Base-by-base conservation (phyloP, 2,797 vertebrate species). In the Trachurus trachurus region DNA sequence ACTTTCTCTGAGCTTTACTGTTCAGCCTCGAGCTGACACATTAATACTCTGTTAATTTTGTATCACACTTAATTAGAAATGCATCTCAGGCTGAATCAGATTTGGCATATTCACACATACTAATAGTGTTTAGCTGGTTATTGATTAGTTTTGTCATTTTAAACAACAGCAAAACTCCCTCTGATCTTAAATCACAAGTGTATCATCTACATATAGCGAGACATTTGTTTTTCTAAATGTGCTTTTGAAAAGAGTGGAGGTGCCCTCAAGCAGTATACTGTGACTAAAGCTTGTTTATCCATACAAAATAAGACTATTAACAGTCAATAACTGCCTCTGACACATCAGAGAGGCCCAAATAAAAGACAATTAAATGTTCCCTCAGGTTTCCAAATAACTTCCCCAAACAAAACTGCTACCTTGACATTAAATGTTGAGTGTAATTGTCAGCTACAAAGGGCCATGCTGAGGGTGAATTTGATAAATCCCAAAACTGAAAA, bases 211-310 rank as follows among this genome's bases (percentile, higher is more conserved):
- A 65, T 65, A 53, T 40, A 47, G n/a, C 29, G 22, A 68, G 54
- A 37, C 29, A 45, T 63, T 82, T 80, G 22, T 61, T 84, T 50
- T 50, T 73, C 47, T 34, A 80, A 79, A 84, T 79, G 40, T 74
- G 65, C 57, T 70, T 76, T 50, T 74, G 10, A 80, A 85, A 80
- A 69, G 67, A 75, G 74, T 71, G 22, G 59, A 77, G 21, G 59
- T 9, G 4, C 53, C 78, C 67, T 65, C 3, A 21, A 83, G 77
- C 50, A 52, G 50, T 82, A 74, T 61, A 40, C 68, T 80, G 52
- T 83, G 57, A 89, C 83, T 82, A 81, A 88, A 87, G 47, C 26
- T 72, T 76, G 73, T 81, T 83, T 80, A 78, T 80, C 64, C 78
- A 29, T 65, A 74, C 79, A 78, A 81, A 34, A 80, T 42, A 65